phyloP scores from a whole-genome alignment of 2,797 vertebrate species.

The Cichlasoma orientale region DNA sequence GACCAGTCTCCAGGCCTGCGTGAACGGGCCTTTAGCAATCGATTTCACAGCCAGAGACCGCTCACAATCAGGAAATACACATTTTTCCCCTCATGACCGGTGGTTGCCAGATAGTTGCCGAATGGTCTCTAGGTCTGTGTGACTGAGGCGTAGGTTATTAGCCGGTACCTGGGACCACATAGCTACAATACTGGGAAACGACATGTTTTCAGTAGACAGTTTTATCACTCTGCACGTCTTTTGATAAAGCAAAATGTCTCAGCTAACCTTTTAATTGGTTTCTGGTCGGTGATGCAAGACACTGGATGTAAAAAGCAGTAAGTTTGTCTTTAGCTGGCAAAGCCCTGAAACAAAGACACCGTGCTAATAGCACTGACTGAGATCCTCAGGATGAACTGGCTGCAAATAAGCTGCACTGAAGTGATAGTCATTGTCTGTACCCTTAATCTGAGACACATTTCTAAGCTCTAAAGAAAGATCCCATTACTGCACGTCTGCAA shows the following conservation, averaged over 20 bases:
- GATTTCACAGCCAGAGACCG: too few relatives aligned
- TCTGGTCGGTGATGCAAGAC: not conserved
- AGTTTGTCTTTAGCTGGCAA: not conserved
- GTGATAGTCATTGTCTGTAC: not conserved
- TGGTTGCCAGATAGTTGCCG: too few relatives aligned
- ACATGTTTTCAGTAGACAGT: not conserved
- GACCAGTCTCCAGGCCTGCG: not conserved
- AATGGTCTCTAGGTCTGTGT: not conserved
- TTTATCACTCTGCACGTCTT: not conserved
- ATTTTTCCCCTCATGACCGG: not conserved
- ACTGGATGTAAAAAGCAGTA: not conserved
- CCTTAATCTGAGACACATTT: not conserved
- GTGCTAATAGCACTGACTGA: not conserved
- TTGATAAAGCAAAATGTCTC: not conserved
- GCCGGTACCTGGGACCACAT: too few relatives aligned
- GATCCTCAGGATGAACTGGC: not conserved
- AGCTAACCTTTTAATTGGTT: not conserved
- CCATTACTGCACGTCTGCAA: not conserved
- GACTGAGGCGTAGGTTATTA: too few relatives aligned
- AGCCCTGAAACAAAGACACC: not conserved
- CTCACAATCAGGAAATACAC: too few relatives aligned
- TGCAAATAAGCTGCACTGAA: not conserved
- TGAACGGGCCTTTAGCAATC: not conserved
- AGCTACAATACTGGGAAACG: too few relatives aligned
- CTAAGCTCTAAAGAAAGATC: not conserved